Evolutionary conservation across 92 coral and sea anemone species (phyloP), one percentile per base, ranked within the genome.

Genomic region (Umimayanthus chanpuru): DNA sequence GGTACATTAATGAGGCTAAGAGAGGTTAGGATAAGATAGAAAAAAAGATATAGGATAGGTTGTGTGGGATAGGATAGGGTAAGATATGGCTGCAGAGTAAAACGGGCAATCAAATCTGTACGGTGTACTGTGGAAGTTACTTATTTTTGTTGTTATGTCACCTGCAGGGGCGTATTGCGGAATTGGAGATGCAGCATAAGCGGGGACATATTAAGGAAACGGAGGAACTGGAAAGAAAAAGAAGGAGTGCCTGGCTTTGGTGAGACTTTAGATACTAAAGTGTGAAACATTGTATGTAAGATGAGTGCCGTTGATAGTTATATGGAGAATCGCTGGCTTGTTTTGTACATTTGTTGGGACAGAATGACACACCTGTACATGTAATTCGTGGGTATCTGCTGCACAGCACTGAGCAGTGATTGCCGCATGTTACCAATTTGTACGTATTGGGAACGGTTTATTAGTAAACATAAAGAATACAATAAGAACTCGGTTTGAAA

Each of bases 181-280:
- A 97, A 90, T 88, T 97, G 41, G 95, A 89, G 16, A 83, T 97
- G 93, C 99, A 97, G 86, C 90, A 92, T 41, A 96, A 96, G 30
- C 94, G 93, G 26, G 99, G 95, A 15, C 99, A 94, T 72, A 90
- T 97, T 65, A 86, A 88, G 76, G 98, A 95, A 53, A 21, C 82
- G n/a, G 93, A 88, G 20, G 98, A 93, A 85, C 88, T 89, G 6
- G 87, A 88, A 20, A 91, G 81, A 66, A 93, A 91, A 44, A 90
- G 80, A 75, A 75, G 81, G 80, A 92, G 90, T 91, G 94, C 97
- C 16, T 92, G 97, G 98, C 90, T 95, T 0, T 94, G 98, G 99
- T 97, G 81, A 89, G 93, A 23, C 43, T 40, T 32, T 6, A 58
- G 77, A 28, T n/a, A n/a, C n/a, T n/a, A n/a, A n/a, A 7, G 67